Evolutionary conservation across 2,888 invertebrate species (phyloP), one percentile per base, ranked within the genome.

Genomic region (Torymus auratus): DNA sequence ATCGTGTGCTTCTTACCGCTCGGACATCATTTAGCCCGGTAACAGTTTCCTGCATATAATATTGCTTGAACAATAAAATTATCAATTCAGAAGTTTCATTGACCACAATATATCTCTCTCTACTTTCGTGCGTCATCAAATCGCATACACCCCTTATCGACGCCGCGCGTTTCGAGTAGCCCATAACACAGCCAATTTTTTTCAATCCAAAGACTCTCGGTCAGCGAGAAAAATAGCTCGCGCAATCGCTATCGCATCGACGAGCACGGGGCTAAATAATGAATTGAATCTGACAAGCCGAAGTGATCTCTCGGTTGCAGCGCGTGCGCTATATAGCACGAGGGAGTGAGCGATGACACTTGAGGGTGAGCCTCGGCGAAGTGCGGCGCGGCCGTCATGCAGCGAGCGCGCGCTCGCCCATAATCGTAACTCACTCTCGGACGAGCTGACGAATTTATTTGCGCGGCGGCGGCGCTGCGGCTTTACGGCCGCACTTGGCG

Each of bases 371-470:
- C 17, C 15, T 17, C 2, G n/a, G n/a, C 50, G 41, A 15, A 58
- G 58, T 52, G 56, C 15, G 23, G 67, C 67, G 67, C 55, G 56
- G 53, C 65, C 78, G 60, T 78, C 71, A 72, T 60, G 60, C 56
- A 71, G 65, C 65, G 41, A 41, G 41, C 41, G 7, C 68, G 56
- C 50, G 15, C 20, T 68, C n/a, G 64, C 2, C 68, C 56, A 64
- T 78, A 78, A 78, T 81, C 81, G 68, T 74, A 74, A 81, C 65
- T 81, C 72, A 77, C 73, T 62, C 71, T 69, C 69, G 64, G 69
- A 70, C 73, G 73, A 78, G 56, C 74, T 62, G 75, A 78, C 75
- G 62, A 82, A 82, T 82, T 82, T 71, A 82, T 82, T 70, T 70
- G 67, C n/a, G 53, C 56, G 58, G 77, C 68, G 69, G 72, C 80